Evolutionary conservation across 53 echinoderm and acorn worm genomes (phyloP), one percentile per base, ranked within the genome.

Genomic region (Echinometra lucunter): DNA sequence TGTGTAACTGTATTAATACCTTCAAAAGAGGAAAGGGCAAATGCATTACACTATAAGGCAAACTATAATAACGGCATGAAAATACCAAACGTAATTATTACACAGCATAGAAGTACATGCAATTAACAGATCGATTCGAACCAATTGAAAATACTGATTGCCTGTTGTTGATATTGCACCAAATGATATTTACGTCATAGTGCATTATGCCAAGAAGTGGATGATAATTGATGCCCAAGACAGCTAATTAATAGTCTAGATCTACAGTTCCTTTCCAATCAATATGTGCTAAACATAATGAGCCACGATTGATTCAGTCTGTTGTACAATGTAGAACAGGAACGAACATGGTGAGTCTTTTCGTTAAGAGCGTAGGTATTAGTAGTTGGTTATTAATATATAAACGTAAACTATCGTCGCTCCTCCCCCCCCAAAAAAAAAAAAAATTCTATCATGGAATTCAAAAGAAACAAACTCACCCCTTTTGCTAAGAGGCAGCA

Each of bases 161-260:
- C 11, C 28, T 12, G 12, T 7, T 83, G n/a, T 83, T 83, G 85
- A 28, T 83, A 11, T 45, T n/a, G 25, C 28, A 83, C 27, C n/a
- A 27, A n/a, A 49, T 83, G 85, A 47, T 27, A 45, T 83, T 83
- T 83, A 27, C 47, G 85, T 83, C 85, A 83, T 45, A 83, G 85
- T 12, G 49, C 85, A 83, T 47, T 25, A n/a, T n/a, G 3, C 3
- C 45, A 19, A 23, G 42, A 80, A 28, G n/a, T 27, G 37, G 15
- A 83, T 13, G 47, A 10, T 4, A 6, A 49, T 85, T 85, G 13
- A 85, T 25, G n/a, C 85, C 1, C 23, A 4, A 49, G 10, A 85
- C 6, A 53, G 49, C 12, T 85, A 78, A 42, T 78, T 40, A 40
- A 2, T 42, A 42, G 12, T n/a, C 85, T n/a, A 85, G 28, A 49